Percentiles rank a stretch among this genome's conserved stretches.
Evolutionary conservation across 2,797 vertebrate genomes (phyloP).

Genomic region (Acipenser oxyrinchus): DNA sequence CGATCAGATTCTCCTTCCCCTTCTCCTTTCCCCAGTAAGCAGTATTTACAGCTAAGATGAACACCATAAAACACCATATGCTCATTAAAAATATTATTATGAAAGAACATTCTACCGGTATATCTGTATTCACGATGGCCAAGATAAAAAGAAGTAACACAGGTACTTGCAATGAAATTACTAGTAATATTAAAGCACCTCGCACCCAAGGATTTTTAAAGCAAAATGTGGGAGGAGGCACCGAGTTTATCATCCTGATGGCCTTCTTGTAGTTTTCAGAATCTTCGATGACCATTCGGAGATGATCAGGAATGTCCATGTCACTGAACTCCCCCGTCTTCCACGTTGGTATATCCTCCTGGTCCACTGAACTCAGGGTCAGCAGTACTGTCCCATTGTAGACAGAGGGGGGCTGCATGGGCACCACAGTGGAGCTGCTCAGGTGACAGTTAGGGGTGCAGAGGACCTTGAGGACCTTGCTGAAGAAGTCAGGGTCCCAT

Average conservation of each 20-base stretch:
- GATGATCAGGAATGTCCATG: slow-evolving; percentile 17
- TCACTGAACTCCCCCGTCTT: slow-evolving; percentile 22
- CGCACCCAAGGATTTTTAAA: slow-evolving; percentile 18
- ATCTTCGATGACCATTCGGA: slow-evolving; percentile 27
- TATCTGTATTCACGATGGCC: too few species aligned
- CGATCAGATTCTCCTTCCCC: slow-evolving; percentile 16
- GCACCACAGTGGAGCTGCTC: slow-evolving; percentile 7
- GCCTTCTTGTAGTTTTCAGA: slow-evolving; percentile 36
- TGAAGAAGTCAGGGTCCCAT: slow-evolving; percentile 19
- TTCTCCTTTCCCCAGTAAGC: slow-evolving; percentile 3
- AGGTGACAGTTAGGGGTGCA: slow-evolving; percentile 4
- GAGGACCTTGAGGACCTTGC: slow-evolving; percentile 20
- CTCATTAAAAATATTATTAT: too few species aligned
- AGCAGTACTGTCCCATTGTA: slow-evolving; percentile 27
- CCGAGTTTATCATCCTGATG: slow-evolving; percentile 36
- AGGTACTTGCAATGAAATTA: too few species aligned
- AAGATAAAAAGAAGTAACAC: too few species aligned
- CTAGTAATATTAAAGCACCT: background rate
- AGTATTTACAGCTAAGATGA: slow-evolving; percentile 2
- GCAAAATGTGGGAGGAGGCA: slow-evolving; percentile 21
- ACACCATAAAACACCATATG: too few species aligned
- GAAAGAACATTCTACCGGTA: too few species aligned
- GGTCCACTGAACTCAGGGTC: slow-evolving; percentile 21
- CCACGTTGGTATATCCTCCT: slow-evolving; percentile 14
- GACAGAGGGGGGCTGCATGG: slow-evolving; percentile 11